Base-by-base conservation (phyloP, 2,888 invertebrate species). In the Iphiclides podalirius region DNA sequence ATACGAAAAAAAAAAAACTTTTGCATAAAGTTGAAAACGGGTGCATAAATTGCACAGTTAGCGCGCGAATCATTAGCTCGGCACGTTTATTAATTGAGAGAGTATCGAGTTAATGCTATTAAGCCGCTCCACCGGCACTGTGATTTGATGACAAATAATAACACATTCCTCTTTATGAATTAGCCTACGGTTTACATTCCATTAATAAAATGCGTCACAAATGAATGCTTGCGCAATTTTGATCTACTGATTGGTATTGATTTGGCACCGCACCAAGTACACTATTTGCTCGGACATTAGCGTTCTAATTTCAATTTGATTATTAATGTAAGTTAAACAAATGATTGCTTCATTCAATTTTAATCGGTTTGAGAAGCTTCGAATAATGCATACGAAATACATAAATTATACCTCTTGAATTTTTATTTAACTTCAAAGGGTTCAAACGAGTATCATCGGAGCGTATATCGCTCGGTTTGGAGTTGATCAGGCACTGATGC, bases 11-110 rank as follows among this genome's bases (percentile, higher is more conserved):
- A 52, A 16, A 53, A 55, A 53, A 46, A 52, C 37, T 47, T 58
- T 53, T 35, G 8, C 46, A 17, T 9, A 33, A 48, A 52, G 50
- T 55, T 50, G 46, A 52, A 56, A 52, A 36, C 17, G 26, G 20
- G 14, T 14, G 50, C 52, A 52, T 52, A 52, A 55, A 55, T 53
- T 56, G 56, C 56, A 58, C 45, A 49, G 54, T 36, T 59, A 57
- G 50, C 47, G 55, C 49, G 52, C 54, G 50, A 45, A 45, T 40
- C 9, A 50, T 45, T 50, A 45, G 38, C 35, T 17, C 36, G 49
- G 11, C 31, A 31, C 26, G 45, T 50, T 40, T 50, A 50, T 45
- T 50, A 50, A 50, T 50, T 45, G 45, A 50, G 44, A 17, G 50
- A 28, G 40, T 50, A 50, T 50, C 28, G 40, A 45, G 48, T 49